Conservation (phyloP, 2,113 vertebrate species). For the Octodon degus region DNA sequence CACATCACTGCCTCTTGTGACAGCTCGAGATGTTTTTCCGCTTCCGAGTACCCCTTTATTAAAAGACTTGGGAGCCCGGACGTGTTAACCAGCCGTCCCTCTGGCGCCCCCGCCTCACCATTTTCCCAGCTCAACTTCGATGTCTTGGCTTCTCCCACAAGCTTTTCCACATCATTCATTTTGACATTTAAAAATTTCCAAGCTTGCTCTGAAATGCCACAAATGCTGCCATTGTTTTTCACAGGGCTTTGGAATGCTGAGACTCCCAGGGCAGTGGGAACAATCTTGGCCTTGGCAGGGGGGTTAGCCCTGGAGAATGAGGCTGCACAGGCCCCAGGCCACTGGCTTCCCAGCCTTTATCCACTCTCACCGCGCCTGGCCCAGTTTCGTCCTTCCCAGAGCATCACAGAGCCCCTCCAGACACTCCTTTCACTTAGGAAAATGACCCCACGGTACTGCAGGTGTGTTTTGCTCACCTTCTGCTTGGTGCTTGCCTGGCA, state of each 20-base stretch:
- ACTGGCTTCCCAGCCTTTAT: not conserved
- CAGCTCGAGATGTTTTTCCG: conserved; percentile 42
- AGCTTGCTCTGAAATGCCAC: conserved; percentile 52
- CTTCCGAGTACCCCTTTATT: conserved; percentile 52
- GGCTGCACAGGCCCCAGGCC: too few relatives aligned
- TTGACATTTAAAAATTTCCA: conserved; percentile 58
- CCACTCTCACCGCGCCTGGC: accelerated
- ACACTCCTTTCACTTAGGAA: not conserved
- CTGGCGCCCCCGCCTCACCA: not conserved
- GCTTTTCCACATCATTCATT: conserved; percentile 64
- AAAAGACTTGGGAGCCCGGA: not conserved
- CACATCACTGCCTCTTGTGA: conserved; percentile 53
- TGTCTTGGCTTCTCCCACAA: conserved; percentile 9
- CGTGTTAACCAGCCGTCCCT: not conserved
- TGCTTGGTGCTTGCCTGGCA: not conserved
- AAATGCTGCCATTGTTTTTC: conserved; percentile 54
- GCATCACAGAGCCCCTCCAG: not conserved
- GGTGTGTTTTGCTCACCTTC: not conserved
- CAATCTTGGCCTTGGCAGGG: not conserved
- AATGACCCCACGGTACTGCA: not conserved
- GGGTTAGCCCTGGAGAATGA: not conserved
- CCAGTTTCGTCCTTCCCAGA: not conserved
- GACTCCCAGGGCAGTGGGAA: conserved; percentile 19
- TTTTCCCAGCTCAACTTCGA: conserved; percentile 58
- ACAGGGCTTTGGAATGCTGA: conserved; percentile 41